These are phyloP conservation scores for Hirtodrosophila confusa DNA, from an alignment of 2,888 invertebrate species.

Conservation along the genomic window DNA sequence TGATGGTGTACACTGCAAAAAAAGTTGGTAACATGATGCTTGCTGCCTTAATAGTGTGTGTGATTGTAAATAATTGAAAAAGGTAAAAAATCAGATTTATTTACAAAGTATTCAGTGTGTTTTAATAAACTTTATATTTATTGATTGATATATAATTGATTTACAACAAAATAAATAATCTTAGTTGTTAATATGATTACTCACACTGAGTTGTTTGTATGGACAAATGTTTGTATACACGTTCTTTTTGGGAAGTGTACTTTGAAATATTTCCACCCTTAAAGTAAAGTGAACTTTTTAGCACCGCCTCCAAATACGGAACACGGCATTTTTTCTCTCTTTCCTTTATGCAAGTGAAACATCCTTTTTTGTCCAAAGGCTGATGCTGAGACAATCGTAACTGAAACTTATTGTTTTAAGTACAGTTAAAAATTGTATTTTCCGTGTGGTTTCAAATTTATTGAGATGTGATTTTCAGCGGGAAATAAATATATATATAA, in stretches of 20 bases:
- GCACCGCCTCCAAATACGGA: slow-evolving; percentile 66
- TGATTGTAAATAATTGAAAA: no score
- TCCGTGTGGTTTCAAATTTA: slow-evolving; percentile 50
- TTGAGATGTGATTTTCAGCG: slow-evolving; percentile 54
- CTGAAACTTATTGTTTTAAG: slow-evolving; percentile 75
- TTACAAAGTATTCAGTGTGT: no score
- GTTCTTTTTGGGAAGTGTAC: slow-evolving; percentile 37
- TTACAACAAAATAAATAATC: no score
- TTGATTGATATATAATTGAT: no score
- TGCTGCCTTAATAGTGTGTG: no score
- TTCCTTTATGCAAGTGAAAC: slow-evolving; percentile 50
- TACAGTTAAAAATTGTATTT: slow-evolving; percentile 65
- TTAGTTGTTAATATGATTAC: no score
- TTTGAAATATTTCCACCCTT: slow-evolving; percentile 64
- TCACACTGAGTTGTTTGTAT: no score
- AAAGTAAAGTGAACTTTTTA: slow-evolving; percentile 34
- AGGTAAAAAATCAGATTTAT: no score
- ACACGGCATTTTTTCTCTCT: slow-evolving; percentile 62
- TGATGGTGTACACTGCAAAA: no score
- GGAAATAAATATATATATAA: slow-evolving; percentile 29
- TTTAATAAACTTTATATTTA: no score
- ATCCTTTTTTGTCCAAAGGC: slow-evolving; percentile 64
- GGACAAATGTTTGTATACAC: slow-evolving; percentile 32
- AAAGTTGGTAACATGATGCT: no score
- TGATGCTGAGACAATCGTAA: slow-evolving; percentile 62